Evolutionary conservation across 2,888 invertebrate species (phyloP).

Genomic region (Linyphia triangularis): DNA sequence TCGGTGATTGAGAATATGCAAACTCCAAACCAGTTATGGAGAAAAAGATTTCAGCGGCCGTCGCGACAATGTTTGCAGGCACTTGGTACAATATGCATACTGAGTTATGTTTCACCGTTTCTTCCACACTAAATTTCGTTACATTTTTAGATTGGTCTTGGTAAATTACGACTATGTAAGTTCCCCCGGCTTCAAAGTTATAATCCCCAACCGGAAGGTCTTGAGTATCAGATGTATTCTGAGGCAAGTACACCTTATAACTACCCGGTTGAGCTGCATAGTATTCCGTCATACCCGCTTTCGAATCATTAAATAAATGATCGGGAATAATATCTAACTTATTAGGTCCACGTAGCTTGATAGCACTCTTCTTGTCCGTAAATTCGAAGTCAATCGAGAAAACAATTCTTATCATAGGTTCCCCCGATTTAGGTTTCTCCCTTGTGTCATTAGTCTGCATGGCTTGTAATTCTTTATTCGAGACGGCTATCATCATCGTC

Average conservation of each 20-base stretch:
- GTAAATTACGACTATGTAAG: conserved; percentile 33
- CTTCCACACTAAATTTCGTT: neutral
- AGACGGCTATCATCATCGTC: conserved; percentile 21
- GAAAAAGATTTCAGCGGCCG: conserved; percentile 96
- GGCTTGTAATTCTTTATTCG: neutral
- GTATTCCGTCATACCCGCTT: conserved; percentile 26
- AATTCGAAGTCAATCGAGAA: neutral
- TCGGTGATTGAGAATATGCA: conserved; percentile 92
- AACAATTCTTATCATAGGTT: conserved; percentile 9
- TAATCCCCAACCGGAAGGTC: neutral
- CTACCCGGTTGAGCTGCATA: neutral
- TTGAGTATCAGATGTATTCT: neutral
- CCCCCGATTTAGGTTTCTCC: conserved; percentile 5
- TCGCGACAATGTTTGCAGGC: conserved; percentile 96
- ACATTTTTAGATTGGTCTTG: neutral
- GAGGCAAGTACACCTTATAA: conserved; percentile 12
- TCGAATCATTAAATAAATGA: neutral
- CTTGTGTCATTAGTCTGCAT: neutral
- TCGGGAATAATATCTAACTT: neutral
- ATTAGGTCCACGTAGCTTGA: neutral
- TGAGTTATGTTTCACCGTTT: conserved; percentile 54
- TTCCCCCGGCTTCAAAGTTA: conserved; percentile 3
- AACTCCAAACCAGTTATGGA: conserved; percentile 97
- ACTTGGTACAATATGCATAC: conserved; percentile 89
- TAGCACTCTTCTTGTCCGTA: neutral